Conservation (phyloP, 2,888 invertebrate species). For the Yponomeuta evonymella region DNA sequence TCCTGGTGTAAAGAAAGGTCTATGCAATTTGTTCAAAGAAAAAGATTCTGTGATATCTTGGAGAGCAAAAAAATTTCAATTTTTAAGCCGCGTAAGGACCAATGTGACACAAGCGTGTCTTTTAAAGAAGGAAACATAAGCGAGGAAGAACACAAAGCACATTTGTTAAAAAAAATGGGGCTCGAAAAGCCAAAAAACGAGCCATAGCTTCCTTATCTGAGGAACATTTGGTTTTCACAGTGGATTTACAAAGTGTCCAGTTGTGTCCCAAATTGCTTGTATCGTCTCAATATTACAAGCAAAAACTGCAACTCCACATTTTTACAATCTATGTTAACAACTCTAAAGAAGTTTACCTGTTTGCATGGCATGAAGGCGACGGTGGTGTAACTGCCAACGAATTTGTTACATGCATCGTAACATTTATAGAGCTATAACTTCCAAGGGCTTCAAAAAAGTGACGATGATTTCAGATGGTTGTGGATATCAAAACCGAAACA, state of each 20-base stretch:
- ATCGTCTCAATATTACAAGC: not conserved
- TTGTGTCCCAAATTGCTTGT: constrained; percentile 1
- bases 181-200: not conserved
- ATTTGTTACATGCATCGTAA: constrained; percentile 23
- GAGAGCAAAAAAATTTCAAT: constrained; percentile 11
- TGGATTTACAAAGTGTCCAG: constrained; percentile 10
- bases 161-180: not conserved
- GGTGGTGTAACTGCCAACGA: constrained; percentile 25
- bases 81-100: not conserved
- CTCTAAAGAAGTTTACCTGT: not conserved
- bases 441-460: constrained; percentile 10
- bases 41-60: constrained; percentile 2
- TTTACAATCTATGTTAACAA: not conserved
- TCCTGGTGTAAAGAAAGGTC: constrained; percentile 6
- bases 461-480: constrained; percentile 22
- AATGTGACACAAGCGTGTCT: not conserved
- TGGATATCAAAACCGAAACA: constrained; percentile 21
- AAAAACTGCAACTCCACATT: constrained; percentile 1
- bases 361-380: constrained; percentile 23
- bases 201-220: not conserved
- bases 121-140: not conserved
- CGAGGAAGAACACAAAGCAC: not conserved
- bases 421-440: constrained; percentile 19
- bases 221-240: not conserved
- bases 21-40: constrained; percentile 4